phyloP scores from a whole-genome alignment of 1,140 invertebrate species.

The Drosophila pandora region DNA sequence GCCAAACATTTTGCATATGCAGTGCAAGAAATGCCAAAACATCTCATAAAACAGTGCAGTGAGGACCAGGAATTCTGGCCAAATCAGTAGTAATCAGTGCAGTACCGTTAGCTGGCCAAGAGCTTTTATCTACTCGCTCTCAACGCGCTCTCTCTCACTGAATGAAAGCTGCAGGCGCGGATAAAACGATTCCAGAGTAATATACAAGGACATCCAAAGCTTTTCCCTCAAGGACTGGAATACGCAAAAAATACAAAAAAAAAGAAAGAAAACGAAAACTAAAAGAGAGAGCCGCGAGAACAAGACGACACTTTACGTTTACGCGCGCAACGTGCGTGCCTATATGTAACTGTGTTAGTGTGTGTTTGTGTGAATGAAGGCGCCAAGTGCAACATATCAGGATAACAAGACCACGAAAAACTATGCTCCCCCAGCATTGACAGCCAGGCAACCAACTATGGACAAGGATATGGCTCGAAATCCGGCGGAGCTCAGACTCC shows the following conservation, averaged over 20 bases:
- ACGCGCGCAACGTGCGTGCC: slow-evolving; percentile 74
- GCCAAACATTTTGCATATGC: slow-evolving; percentile 57
- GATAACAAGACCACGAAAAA: slow-evolving; percentile 18
- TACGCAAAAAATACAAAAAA: slow-evolving; percentile 38
- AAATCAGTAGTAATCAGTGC: slow-evolving; percentile 39
- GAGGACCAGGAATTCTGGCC: slow-evolving; percentile 38
- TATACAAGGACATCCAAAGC: slow-evolving; percentile 74
- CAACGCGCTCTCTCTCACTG: slow-evolving; percentile 18
- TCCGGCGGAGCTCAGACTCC: slow-evolving; percentile 34
- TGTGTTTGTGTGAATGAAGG: slow-evolving; percentile 69
- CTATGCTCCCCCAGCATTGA: slow-evolving; percentile 63
- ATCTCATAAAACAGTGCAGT: slow-evolving; percentile 47
- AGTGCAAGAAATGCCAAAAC: slow-evolving; percentile 69
- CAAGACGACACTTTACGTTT: slow-evolving; percentile 72
- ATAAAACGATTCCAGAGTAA: slow-evolving; percentile 66
- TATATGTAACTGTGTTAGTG: slow-evolving; percentile 30
- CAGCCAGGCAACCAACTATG: slow-evolving; percentile 49
- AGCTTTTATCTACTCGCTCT: slow-evolving; percentile 38
- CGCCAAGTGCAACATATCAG: slow-evolving; percentile 77
- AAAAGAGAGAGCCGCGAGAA: slow-evolving; percentile 14
- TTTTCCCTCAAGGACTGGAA: slow-evolving; percentile 74
- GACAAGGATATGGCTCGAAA: slow-evolving; percentile 31
- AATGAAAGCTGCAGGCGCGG: slow-evolving; percentile 69
- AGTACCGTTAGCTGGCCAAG: slow-evolving; percentile 39
- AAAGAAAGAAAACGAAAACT: slow-evolving; percentile 6